Evolutionary conservation across 2,113 vertebrate genomes (phyloP), one percentile per base, ranked within the genome.

Genomic region (human): DNA sequence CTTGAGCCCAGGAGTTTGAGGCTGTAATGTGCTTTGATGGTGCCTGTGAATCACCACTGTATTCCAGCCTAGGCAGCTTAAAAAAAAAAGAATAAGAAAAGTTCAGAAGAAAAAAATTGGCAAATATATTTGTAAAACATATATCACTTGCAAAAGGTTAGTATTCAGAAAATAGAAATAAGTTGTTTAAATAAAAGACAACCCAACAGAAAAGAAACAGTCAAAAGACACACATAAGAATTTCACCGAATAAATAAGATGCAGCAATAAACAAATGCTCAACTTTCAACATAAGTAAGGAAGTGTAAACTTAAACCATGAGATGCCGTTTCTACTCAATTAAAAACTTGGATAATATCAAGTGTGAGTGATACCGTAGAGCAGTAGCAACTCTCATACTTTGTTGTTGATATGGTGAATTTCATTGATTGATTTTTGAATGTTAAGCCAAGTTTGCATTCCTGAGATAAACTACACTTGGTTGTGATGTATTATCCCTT

Each of bases 381-480:
- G 27, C 50, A 43, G 5, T 92, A 70, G 72, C 30, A 48, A 20
- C 32, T 72, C 55, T 50, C 2, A 22, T 90, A 23, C 35, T 45
- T 1, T 78, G 8, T 64, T 73, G 38, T 73, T 90, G 52, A 80
- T 85, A 50, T 13, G 35, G 43, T 17, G 27, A 94, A 32, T 92
- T 76, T 81, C 3, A 40, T 13, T 81, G n/a, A 35, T 13, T 81
- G n/a, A n/a, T 61, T 93, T 97, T 95, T 95, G 11, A 86, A 90
- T 90, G 11, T 94, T 72, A 95, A 91, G 87, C 18, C 30, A 76
- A 35, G 50, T 82, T 83, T 76, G 25, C 40, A 80, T 80, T 93
- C 27, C 78, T 78, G 22, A 57, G 12, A 50, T 59, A 61, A 92
- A 92, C 48, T 90, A 10, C n/a, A 80, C 45, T 92, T 83, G 11